These are phyloP conservation scores for Myotis daubentonii DNA, from an alignment of 2,797 vertebrate genomes.

Conservation along the genomic window DNA sequence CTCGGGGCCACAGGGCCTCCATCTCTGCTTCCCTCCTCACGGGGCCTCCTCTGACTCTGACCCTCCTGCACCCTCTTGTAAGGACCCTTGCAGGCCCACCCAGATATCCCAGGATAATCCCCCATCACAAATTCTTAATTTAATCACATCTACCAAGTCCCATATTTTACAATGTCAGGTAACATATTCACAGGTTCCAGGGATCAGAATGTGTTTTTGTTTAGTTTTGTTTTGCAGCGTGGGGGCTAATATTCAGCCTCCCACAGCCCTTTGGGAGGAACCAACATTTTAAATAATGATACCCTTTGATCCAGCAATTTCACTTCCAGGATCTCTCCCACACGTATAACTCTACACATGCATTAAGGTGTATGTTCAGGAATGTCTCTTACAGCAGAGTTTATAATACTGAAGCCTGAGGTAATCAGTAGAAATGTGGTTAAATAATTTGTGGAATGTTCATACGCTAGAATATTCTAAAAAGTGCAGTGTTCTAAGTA, in stretches of 20 bases:
- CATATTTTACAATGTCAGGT: not conserved
- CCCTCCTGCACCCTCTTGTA: not conserved
- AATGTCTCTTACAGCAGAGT: not conserved
- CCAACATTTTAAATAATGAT: not conserved
- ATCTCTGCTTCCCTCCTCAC: not conserved
- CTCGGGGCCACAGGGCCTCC: rapidly evolving
- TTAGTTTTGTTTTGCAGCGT: not conserved
- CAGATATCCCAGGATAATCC: not conserved
- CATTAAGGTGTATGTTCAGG: not conserved
- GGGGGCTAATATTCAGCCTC: not conserved
- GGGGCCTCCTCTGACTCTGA: not conserved
- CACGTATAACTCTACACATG: not conserved
- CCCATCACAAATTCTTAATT: not conserved
- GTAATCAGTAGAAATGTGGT: not conserved
- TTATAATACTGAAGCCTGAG: not conserved
- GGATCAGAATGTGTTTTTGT: not conserved
- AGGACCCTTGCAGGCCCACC: not conserved
- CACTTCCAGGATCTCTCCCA: not conserved
- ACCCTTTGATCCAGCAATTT: not conserved
- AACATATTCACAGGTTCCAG: not conserved
- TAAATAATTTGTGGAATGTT: not conserved
- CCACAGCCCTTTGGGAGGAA: not conserved
- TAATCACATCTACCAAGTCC: not conserved
- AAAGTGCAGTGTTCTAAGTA: not conserved
- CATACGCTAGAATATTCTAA: not conserved